Conservation (phyloP, 2,797 vertebrate species). For the Gymnocypris eckloni region DNA sequence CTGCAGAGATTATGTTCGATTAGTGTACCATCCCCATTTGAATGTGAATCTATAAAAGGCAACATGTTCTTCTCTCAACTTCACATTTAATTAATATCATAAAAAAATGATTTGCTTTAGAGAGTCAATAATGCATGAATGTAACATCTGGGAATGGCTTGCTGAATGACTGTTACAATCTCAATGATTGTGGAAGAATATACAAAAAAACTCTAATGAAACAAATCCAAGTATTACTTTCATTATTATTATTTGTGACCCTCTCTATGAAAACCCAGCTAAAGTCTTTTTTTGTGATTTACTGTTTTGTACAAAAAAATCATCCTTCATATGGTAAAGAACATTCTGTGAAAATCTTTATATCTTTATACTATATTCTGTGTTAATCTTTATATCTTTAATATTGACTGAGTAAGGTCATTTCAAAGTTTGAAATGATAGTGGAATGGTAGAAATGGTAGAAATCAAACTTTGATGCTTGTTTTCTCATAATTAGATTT, state of each 20-base stretch:
- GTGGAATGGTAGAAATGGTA: too few relatives aligned
- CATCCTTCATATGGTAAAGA: too few relatives aligned
- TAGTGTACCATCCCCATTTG: slow-evolving; percentile 28
- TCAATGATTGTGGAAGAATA: slow-evolving; percentile 33
- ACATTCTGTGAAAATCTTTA: too few relatives aligned
- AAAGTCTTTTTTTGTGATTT: too few relatives aligned
- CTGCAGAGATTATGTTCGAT: slow-evolving; percentile 38
- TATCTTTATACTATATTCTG: too few relatives aligned
- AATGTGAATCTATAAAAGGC: slow-evolving; percentile 49
- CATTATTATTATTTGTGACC: slow-evolving; percentile 14
- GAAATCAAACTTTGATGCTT: too few relatives aligned
- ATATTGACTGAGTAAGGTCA: too few relatives aligned
- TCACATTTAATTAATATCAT: slow-evolving; percentile 60
- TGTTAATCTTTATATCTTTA: too few relatives aligned
- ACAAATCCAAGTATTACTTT: slow-evolving; percentile 36
- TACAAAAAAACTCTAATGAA: slow-evolving; percentile 38
- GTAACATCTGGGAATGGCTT: slow-evolving; percentile 56
- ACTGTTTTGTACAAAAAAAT: too few relatives aligned
- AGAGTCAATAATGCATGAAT: slow-evolving; percentile 54
- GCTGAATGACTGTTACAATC: slow-evolving; percentile 30
- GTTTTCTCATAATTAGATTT: too few relatives aligned
- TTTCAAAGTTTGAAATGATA: too few relatives aligned
- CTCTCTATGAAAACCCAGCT: too few relatives aligned
- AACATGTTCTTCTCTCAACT: slow-evolving; percentile 55
- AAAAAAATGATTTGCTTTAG: slow-evolving; percentile 53